Evolutionary conservation across 2,113 vertebrate species (phyloP), one percentile per base, ranked within the genome.

Genomic region (Leptodactylus fuscus): DNA sequence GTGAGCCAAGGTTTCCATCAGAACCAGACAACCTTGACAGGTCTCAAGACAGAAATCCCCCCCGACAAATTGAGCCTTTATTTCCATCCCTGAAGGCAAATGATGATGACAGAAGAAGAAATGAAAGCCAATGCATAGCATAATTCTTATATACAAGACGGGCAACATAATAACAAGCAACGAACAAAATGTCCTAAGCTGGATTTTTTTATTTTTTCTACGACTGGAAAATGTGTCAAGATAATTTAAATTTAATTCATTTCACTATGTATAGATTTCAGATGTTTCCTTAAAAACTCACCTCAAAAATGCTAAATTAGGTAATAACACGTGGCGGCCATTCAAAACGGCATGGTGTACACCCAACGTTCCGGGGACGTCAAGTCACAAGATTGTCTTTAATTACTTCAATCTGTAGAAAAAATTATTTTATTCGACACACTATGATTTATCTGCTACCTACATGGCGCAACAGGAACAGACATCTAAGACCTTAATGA

Each of bases 31-130:
- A 71, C 27, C 38, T 58, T 79, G 60, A 70, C 83, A 85, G 75
- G 62, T 85, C 70, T 79, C 32, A 78, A 79, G 60, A 79, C 83
- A 80, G 34, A 85, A 85, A 77, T 18, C 55, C 44, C 20, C 55
- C 44, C 20, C 38, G 58, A 78, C 74, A 85, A 78, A 85, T 78
- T 53, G 13, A 69, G 83, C 12, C 78, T 78, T 78, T 78, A 67
- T 78, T 85, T 85, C 74, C 83, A 78, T 78, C 60, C 83, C 74
- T 41, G 22, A 51, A 85, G 83, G 74, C 60, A 69, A 78, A 69
- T 78, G 24, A 69, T 48, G 34, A 85, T 67, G 82, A 48, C 48
- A 82, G 22, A 53, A 27, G 29, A 83, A 32, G 46, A 78, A 85
- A 53, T 24, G 22, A 77, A 51, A 29, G 74, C 60, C 83, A 85